Conservation (phyloP, 2,113 vertebrate species). For the Toxotes jaculatrix region DNA sequence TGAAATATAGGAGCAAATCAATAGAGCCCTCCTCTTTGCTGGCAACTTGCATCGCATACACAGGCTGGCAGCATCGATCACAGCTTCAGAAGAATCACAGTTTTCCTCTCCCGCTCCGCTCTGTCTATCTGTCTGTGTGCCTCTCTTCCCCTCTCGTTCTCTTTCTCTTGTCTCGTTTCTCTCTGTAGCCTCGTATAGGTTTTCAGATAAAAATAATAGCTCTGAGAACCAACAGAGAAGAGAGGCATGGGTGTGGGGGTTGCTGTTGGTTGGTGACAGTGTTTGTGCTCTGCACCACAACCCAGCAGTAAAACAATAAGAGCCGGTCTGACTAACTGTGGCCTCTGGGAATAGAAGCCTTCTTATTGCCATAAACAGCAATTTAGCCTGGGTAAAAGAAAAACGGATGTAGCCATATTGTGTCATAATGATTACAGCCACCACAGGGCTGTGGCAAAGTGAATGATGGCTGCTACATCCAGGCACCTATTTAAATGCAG, state of each 20-base stretch:
- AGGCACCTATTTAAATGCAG: slow-evolving; percentile 57
- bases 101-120: slow-evolving; percentile 66
- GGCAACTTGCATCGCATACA: slow-evolving; percentile 66
- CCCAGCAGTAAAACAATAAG: slow-evolving; percentile 72
- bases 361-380: slow-evolving; percentile 75
- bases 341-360: slow-evolving; percentile 70
- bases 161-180: slow-evolving; percentile 51
- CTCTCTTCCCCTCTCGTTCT: slow-evolving; percentile 41
- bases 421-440: slow-evolving; percentile 70
- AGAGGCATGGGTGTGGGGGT: slow-evolving; percentile 25
- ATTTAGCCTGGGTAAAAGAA: slow-evolving; percentile 70
- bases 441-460: slow-evolving; percentile 58
- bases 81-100: slow-evolving; percentile 76
- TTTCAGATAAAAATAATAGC: slow-evolving; percentile 81
- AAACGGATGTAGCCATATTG: slow-evolving; percentile 54
- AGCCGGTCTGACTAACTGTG: slow-evolving; percentile 69
- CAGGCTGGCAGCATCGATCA: slow-evolving; percentile 80
- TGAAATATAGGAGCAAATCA: slow-evolving; percentile 76
- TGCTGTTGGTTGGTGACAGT: slow-evolving; percentile 63
- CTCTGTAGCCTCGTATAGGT: slow-evolving; percentile 65
- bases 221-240: slow-evolving; percentile 65
- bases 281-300: slow-evolving; percentile 70
- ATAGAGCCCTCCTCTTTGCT: slow-evolving; percentile 72
- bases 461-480: slow-evolving; percentile 63
- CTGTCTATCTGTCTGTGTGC: slow-evolving; percentile 42